Percentiles rank a stretch among this genome's conserved stretches.
These are phyloP conservation scores for Phrynosoma platyrhinos DNA, from an alignment of 2,113 vertebrate genomes.

Conservation along the genomic window DNA sequence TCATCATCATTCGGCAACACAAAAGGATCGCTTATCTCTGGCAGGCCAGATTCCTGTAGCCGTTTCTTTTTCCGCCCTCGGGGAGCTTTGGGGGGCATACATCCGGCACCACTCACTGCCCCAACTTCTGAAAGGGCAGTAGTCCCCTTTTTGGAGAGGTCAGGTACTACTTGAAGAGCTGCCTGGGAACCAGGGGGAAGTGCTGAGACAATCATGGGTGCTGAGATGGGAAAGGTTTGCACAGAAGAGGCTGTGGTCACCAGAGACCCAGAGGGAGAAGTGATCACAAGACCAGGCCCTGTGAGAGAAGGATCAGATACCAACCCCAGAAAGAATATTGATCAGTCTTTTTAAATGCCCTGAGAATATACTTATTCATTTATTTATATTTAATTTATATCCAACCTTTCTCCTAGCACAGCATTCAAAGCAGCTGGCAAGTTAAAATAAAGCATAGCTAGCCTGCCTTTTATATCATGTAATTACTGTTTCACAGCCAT, in stretches of 20 bases:
- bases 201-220: conserved; percentile 95
- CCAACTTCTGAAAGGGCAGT: conserved; percentile 73
- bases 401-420: too few relatives aligned
- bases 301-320: conserved; percentile 48
- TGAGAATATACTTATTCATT: not conserved
- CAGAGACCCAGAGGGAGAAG: conserved; percentile 93
- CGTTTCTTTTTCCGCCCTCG: conserved; percentile 86
- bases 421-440: too few relatives aligned
- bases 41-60: conserved; percentile 76
- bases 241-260: conserved; percentile 88
- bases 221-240: conserved; percentile 91
- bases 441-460: too few relatives aligned
- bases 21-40: conserved; percentile 80
- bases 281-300: conserved; percentile 96
- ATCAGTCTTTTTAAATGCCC: not conserved
- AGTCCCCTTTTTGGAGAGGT: conserved; percentile 81
- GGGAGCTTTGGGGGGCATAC: conserved; percentile 77
- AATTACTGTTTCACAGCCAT: not conserved
- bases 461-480: too few relatives aligned
- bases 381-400: not conserved
- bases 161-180: conserved; percentile 83
- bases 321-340: not conserved
- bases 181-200: conserved; percentile 85
- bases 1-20: conserved; percentile 89
- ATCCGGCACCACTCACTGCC: conserved; percentile 64